A percentile compares a stretch with the other conserved stretches of the same genome.
phyloP scores from a whole-genome alignment of 2,113 vertebrate genomes.

The Pimephales promelas region DNA sequence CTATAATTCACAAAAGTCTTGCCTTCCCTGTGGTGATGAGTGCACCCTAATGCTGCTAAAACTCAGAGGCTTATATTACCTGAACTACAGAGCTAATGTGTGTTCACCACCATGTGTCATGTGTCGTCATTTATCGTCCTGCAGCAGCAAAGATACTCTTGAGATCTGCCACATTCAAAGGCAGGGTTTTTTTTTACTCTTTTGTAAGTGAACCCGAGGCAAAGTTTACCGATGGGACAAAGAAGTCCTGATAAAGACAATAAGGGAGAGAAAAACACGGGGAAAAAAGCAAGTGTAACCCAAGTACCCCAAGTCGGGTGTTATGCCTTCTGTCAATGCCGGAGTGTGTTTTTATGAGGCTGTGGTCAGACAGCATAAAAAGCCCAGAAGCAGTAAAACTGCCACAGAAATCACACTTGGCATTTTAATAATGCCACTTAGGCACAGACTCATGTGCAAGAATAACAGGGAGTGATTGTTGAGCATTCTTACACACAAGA shows the following conservation, averaged over 20 bases:
- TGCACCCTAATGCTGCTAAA: constrained; percentile 28
- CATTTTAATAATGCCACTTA: constrained; percentile 80
- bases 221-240: constrained; percentile 53
- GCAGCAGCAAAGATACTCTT: constrained; percentile 7
- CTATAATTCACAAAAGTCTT: constrained; percentile 54
- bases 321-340: constrained; percentile 66
- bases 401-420: constrained; percentile 73
- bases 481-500: constrained; percentile 57
- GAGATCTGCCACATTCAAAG: constrained; percentile 25
- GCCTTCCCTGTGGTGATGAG: constrained; percentile 29
- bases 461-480: constrained; percentile 68
- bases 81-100: constrained; percentile 17
- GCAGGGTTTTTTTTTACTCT: constrained; percentile 36
- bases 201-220: constrained; percentile 30
- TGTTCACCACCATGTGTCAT: constrained; percentile 32
- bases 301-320: constrained; percentile 72
- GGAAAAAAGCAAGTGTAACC: constrained; percentile 71
- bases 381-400: constrained; percentile 70
- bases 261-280: constrained; percentile 50
- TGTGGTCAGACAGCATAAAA: constrained; percentile 78
- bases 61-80: constrained; percentile 36
- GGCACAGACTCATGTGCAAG: constrained; percentile 67
- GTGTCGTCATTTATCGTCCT: constrained; percentile 38
- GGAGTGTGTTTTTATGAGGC: constrained; percentile 76
- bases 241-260: constrained; percentile 60